Conservation (phyloP, 2,888 invertebrate genomes). For the Eupithecia subumbrata region DNA sequence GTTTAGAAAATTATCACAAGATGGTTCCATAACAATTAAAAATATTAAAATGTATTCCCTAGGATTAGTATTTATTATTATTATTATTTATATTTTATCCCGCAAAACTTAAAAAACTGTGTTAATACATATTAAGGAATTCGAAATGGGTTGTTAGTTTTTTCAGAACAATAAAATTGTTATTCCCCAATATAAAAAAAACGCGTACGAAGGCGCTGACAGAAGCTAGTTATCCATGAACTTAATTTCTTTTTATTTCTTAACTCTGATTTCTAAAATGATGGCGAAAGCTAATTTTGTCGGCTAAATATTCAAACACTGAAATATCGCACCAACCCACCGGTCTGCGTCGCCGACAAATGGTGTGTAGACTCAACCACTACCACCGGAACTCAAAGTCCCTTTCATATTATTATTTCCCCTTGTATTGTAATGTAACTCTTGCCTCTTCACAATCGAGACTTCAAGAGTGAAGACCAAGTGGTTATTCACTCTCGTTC, state of each 20-base stretch:
- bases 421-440: slow-evolving; percentile 1
- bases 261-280: neutral
- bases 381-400: neutral
- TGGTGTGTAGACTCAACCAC: neutral
- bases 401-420: neutral
- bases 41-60: no score
- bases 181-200: neutral
- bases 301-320: neutral
- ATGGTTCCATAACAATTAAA: no score
- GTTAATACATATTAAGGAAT: no score
- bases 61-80: no score
- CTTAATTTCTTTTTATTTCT: no score
- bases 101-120: no score
- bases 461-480: slow-evolving; percentile 10
- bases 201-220: neutral
- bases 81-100: no score
- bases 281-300: neutral
- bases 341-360: no score
- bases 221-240: neutral
- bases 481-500: neutral
- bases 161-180: neutral
- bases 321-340: neutral
- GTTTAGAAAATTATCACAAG: no score
- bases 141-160: no score
- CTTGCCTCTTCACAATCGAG: slow-evolving; percentile 4